Conservation (phyloP, 1,140 invertebrate genomes). For the Drosophila mauritiana region DNA sequence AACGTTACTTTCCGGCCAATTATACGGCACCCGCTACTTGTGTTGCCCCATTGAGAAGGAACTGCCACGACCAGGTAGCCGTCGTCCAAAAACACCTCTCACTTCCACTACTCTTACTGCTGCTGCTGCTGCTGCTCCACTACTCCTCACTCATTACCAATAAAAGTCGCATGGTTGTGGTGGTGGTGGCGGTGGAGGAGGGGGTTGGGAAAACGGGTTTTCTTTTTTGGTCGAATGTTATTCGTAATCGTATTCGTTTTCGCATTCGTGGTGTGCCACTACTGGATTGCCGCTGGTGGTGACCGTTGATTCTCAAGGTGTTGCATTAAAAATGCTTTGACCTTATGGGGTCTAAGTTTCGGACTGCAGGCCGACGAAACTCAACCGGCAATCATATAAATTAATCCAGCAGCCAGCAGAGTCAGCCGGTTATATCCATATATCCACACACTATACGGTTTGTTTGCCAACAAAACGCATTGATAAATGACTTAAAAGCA, state of each 20-base stretch:
- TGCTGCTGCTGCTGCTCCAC: conserved; percentile 3
- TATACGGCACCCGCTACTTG: conserved; percentile 41
- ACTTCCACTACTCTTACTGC: background rate
- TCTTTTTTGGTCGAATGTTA: background rate
- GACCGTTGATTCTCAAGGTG: conserved; percentile 61
- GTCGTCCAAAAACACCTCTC: conserved; percentile 3
- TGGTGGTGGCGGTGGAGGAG: too few species aligned
- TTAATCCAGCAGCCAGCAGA: conserved; percentile 36
- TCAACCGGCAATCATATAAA: conserved; percentile 63
- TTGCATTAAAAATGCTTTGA: conserved; percentile 71
- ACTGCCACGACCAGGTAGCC: conserved; percentile 9
- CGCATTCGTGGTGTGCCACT: background rate
- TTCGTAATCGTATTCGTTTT: too few species aligned
- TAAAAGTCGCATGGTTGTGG: conserved; percentile 12
- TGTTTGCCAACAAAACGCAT: conserved; percentile 22
- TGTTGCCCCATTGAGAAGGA: conserved; percentile 29
- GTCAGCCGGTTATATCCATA: conserved; percentile 31
- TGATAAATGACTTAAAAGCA: conserved; percentile 34
- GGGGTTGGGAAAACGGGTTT: conserved; percentile 8
- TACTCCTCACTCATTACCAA: conserved; percentile 18
- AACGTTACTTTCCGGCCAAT: conserved; percentile 64
- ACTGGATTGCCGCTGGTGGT: conserved; percentile 10
- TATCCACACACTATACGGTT: background rate
- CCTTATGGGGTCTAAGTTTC: conserved; percentile 47
- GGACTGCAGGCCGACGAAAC: conserved; percentile 10